Evolutionary conservation across 2,888 invertebrate species (phyloP).

Genomic region (Euphydryas editha): DNA sequence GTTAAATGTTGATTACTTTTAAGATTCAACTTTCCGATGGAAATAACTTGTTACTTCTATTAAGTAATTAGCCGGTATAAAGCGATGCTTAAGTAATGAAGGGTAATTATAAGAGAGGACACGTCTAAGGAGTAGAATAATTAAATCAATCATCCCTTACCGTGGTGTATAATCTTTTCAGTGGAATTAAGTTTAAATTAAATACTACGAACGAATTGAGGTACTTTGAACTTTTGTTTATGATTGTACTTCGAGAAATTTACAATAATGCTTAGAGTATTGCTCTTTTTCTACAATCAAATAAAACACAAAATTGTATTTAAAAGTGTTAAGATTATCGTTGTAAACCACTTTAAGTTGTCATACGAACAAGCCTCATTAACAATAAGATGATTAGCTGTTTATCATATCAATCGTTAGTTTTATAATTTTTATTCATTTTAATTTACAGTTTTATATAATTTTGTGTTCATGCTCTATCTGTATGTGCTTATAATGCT

Average conservation of each 20-base stretch:
- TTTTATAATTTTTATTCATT: too few species aligned
- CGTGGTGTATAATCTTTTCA: slow-evolving; percentile 80
- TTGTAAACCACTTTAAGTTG: too few species aligned
- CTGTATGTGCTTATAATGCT: too few species aligned
- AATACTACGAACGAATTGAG: slow-evolving; percentile 67
- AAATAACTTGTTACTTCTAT: slow-evolving; percentile 82
- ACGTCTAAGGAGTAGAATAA: slow-evolving; percentile 79
- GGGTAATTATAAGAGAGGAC: slow-evolving; percentile 82
- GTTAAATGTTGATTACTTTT: slow-evolving; percentile 74
- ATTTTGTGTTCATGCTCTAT: too few species aligned
- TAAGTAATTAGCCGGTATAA: slow-evolving; percentile 82
- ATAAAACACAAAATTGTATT: too few species aligned
- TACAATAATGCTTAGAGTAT: neutral
- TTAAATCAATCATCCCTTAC: slow-evolving; percentile 80
- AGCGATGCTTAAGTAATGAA: slow-evolving; percentile 83
- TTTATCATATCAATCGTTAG: too few species aligned
- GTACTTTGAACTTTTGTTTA: slow-evolving; percentile 58
- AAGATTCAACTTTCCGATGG: slow-evolving; percentile 72
- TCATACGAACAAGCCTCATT: too few species aligned
- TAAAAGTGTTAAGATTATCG: too few species aligned
- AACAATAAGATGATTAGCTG: too few species aligned
- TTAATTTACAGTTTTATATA: too few species aligned
- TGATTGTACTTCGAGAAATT: slow-evolving; percentile 30
- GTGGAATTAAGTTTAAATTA: slow-evolving; percentile 76
- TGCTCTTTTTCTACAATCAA: neutral